Percentiles rank a stretch among this genome's conserved stretches.
These are phyloP conservation scores for Neopelma chrysocephalum DNA, from an alignment of 2,797 vertebrate species.

Conservation along the genomic window DNA sequence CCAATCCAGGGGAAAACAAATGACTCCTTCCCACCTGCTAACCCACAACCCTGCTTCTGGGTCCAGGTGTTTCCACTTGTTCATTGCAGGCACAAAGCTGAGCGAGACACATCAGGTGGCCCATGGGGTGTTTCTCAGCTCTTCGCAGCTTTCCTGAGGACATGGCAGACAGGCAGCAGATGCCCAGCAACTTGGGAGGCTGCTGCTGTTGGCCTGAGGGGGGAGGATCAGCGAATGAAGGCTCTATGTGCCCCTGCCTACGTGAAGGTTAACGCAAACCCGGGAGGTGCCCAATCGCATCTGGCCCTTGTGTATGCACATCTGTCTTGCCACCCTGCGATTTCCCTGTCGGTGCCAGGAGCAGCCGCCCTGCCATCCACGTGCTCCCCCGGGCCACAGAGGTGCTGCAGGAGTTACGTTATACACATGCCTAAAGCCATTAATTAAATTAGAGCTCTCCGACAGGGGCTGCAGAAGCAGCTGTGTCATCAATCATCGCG, in stretches of 20 bases:
- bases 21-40: background rate
- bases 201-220: fast-evolving
- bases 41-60: background rate
- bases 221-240: fast-evolving
- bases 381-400: background rate
- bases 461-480: conserved; percentile 27
- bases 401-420: conserved; percentile 44
- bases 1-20: background rate
- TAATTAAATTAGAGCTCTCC: conserved; percentile 68
- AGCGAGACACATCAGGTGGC: background rate
- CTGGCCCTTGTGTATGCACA: background rate
- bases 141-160: background rate
- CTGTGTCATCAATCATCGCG: conserved; percentile 56
- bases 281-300: background rate
- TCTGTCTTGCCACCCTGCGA: background rate
- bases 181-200: background rate
- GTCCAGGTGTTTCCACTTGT: background rate
- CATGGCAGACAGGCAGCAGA: background rate
- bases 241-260: background rate
- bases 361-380: background rate
- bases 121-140: background rate
- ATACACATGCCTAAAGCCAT: conserved; percentile 44
- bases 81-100: background rate
- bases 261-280: background rate
- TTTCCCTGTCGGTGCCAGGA: background rate